These are phyloP conservation scores for Chionis minor DNA, from an alignment of 2,113 vertebrate genomes.

Conservation along the genomic window DNA sequence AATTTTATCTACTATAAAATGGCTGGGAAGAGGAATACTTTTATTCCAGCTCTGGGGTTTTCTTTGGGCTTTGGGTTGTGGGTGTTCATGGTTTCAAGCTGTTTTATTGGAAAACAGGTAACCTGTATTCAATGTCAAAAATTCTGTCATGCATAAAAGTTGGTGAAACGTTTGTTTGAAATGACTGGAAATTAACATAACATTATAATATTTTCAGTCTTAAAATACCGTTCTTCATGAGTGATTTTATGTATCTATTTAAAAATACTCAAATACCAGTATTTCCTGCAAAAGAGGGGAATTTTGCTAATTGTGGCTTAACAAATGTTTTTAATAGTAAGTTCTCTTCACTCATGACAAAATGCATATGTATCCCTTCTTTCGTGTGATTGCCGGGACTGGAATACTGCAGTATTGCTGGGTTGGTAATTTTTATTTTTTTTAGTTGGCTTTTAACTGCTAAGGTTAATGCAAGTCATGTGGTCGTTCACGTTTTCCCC, in stretches of 20 bases:
- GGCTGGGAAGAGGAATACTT: not conserved
- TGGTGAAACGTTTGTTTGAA: not conserved
- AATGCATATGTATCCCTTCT: not conserved
- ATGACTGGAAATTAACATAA: not conserved
- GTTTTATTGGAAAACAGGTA: not conserved
- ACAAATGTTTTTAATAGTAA: not conserved
- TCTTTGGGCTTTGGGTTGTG: not conserved
- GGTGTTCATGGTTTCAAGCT: not conserved
- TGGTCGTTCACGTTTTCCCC: not conserved
- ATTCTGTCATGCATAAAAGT: not conserved
- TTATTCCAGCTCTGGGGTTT: not conserved
- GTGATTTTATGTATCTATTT: not conserved
- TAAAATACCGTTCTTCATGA: not conserved
- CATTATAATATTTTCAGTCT: not conserved
- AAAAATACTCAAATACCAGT: not conserved
- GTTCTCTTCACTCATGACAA: not conserved
- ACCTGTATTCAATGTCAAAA: not conserved
- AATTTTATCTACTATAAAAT: not conserved
- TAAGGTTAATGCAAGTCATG: not conserved
- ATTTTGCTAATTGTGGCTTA: not conserved
- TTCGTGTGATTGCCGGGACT: not conserved
- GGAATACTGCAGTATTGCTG: not conserved
- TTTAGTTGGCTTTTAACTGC: not conserved
- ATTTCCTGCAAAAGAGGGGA: not conserved
- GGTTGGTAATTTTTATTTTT: not conserved